These are phyloP conservation scores for Montipora efflorescens DNA, from an alignment of 64 coral and sea anemone species.

Conservation along the genomic window DNA sequence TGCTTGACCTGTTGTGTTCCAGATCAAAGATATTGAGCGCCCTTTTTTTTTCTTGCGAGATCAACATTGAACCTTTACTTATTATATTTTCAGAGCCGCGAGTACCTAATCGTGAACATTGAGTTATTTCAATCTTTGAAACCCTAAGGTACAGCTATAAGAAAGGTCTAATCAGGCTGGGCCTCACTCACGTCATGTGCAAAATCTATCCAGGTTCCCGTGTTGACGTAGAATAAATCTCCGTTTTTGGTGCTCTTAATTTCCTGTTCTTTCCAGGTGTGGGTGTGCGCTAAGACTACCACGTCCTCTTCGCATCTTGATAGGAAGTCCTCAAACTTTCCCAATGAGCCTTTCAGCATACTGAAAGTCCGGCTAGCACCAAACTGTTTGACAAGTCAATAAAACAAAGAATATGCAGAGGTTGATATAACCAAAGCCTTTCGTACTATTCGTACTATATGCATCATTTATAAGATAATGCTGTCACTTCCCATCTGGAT, in stretches of 20 bases:
- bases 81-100: background rate
- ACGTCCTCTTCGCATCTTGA: constrained; percentile 19
- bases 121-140: background rate
- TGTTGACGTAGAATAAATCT: constrained; percentile 1
- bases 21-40: background rate
- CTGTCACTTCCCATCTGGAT: background rate
- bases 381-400: constrained; percentile 8
- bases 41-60: background rate
- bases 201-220: constrained; percentile 30
- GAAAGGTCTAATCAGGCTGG: background rate
- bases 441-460: background rate
- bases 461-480: background rate
- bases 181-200: background rate
- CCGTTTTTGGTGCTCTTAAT: constrained; percentile 26
- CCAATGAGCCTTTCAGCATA: constrained; percentile 13
- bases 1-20: too few species aligned
- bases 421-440: background rate
- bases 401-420: background rate
- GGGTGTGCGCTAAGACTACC: background rate
- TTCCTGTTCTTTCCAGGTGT: constrained; percentile 18
- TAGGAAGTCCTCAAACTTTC: constrained; percentile 14
- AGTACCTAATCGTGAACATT: background rate
- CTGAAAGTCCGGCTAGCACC: constrained; percentile 12
- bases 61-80: background rate
- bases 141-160: background rate